Conservation (phyloP, 2,888 invertebrate species). For the Lycocerus yunnanus region DNA sequence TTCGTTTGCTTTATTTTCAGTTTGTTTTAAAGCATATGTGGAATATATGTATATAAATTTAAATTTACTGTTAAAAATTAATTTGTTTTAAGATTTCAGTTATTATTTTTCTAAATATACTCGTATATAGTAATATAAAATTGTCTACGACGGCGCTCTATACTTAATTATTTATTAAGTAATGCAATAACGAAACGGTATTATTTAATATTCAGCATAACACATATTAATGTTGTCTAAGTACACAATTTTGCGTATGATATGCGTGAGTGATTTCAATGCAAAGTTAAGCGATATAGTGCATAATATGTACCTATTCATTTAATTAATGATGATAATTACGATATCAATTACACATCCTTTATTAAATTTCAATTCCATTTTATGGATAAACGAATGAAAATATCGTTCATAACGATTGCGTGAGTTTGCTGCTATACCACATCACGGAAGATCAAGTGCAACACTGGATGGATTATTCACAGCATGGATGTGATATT, state of each 20-base stretch:
- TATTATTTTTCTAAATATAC: no score
- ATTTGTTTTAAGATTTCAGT: no score
- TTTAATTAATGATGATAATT: not conserved
- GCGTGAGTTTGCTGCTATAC: not conserved
- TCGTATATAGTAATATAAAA: no score
- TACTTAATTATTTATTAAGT: not conserved
- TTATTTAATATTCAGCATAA: not conserved
- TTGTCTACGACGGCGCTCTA: not conserved
- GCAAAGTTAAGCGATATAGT: not conserved
- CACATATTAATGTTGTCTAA: not conserved
- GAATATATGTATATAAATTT: no score
- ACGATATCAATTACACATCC: not conserved
- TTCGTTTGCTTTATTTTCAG: no score
- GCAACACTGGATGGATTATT: not conserved
- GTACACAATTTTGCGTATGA: not conserved
- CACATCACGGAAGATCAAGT: not conserved
- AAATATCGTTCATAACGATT: not conserved
- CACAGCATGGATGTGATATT: not conserved
- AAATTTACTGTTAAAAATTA: no score
- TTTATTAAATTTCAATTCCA: not conserved
- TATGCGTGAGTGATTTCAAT: not conserved
- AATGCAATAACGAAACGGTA: not conserved
- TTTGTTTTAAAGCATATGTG: no score
- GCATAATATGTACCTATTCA: no score
- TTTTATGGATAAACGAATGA: not conserved